Evolutionary conservation across 2,888 invertebrate genomes (phyloP), one percentile per base, ranked within the genome.

Genomic region (Caenorhabditis plicata): DNA sequence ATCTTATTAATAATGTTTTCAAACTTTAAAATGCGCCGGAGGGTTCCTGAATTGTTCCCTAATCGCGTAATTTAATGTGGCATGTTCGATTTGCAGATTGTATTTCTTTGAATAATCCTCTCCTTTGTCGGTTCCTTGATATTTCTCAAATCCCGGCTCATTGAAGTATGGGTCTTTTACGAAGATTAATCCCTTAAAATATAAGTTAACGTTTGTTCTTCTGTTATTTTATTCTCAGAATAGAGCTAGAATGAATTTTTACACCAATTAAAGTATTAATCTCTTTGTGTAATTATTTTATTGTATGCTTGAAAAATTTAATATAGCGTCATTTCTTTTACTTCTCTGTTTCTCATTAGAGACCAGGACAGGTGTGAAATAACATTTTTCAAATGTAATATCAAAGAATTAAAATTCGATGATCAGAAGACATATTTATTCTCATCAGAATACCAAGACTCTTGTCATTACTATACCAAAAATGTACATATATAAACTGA

Each of bases 131-230:
- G 80, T 74, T 29, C 75, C 75, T 40, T 74, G 70, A 39, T 77
- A 71, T 41, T 74, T 71, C 75, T 86, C 85, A 80, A 85, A 86
- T 22, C 87, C 87, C 20, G 87, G 87, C 80, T 87, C 87, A 80
- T 87, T 87, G 78, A 85, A 86, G 76, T 86, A 87, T 4, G 87
- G 87, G 66, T 86, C 85, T 64, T 86, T 86, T 40, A 80, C 80
- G 73, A 85, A 86, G 76, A 87, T 82, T 13, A 87, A 80, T 31
- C 86, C 86, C 82, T 87, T 86, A 53, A 87, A 53, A 17, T 19
- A 11, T n/a, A n/a, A n/a, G n/a, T n/a, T n/a, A 17, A n/a, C n/a
- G n/a, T n/a, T n/a, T n/a, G n/a, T n/a, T n/a, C n/a, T n/a, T n/a
- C n/a, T n/a, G n/a, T n/a, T n/a, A n/a, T n/a, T n/a, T n/a, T n/a